Conservation (phyloP, 2,888 invertebrate species). For the Zelleria hepariella region DNA sequence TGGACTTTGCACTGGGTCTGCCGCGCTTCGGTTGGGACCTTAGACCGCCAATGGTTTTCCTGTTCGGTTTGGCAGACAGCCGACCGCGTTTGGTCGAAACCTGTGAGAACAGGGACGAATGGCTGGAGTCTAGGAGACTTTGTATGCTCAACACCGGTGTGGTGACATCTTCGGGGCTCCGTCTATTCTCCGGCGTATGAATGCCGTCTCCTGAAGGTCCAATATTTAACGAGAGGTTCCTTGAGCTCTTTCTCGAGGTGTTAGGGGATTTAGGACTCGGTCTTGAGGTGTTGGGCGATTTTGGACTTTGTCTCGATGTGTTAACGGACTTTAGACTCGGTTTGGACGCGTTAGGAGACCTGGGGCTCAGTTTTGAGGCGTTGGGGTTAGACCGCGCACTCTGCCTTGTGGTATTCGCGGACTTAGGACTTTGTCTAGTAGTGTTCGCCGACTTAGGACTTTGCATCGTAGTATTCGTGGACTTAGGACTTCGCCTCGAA, state of each 20-base stretch:
- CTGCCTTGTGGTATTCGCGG: background rate
- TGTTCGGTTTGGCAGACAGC: conserved; percentile 15
- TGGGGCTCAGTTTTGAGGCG: background rate
- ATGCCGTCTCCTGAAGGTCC: conserved; percentile 20
- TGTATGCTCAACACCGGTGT: conserved; percentile 53
- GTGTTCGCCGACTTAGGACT: background rate
- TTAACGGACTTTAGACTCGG: background rate
- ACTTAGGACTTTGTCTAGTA: background rate
- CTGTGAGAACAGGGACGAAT: conserved; percentile 21
- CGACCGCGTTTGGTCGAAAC: conserved; percentile 15
- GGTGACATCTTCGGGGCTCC: conserved; percentile 34
- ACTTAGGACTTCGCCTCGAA: background rate
- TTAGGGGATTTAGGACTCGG: background rate
- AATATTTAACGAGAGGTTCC: background rate
- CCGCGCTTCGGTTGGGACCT: conserved; percentile 19
- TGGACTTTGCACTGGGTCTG: conserved; percentile 23
- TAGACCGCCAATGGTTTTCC: conserved; percentile 35
- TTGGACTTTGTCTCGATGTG: background rate
- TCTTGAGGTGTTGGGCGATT: background rate
- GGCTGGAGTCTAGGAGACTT: conserved; percentile 38
- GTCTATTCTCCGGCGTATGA: conserved; percentile 39
- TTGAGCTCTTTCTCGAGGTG: background rate
- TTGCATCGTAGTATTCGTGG: background rate
- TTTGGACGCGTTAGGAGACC: background rate
- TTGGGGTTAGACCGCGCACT: background rate